Base-by-base conservation (phyloP, 2,888 invertebrate genomes). In the Empis livida region DNA sequence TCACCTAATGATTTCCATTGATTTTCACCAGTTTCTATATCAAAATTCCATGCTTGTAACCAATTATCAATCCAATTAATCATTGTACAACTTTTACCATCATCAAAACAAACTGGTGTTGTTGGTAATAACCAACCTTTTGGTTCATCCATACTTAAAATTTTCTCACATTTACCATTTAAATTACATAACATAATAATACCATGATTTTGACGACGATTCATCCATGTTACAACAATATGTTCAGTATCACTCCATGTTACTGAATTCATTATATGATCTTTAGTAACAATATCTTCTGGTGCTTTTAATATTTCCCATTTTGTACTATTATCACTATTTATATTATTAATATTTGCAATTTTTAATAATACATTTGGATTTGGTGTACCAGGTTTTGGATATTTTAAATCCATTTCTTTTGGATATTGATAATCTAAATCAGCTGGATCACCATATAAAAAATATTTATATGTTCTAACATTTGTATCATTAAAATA, bases 171-270 rank as follows among this genome's bases (percentile, higher is more conserved):
- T 3, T 10, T 45, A 2, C 63, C 64, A 6, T 32, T 30, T 5
- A 53, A 48, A 2, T 47, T 55, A 51, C 68, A 68, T 41, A 53
- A 54, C 46, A 66, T 64, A 2, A 67, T 51, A 1, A 60, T 55
- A 16, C 58, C 51, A 5, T 77, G 58, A 61, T 82, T 94, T 67
- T 96, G 95, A 20, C 86, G 76, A 45, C 95, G 76, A 65, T 93
- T 93, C 47, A 89, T 72, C 84, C 92, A 92, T 6, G 84, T 75
- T 1, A 85, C 82, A 2, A 80, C 68, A 1, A 93, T 62, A 27
- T 79, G 75, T 1, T 75, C 67, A 45, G 78, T 73, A 20, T 78
- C 77, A 14, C 80, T 75, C 93, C 93, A 94, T 30, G 73, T 73
- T 0, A 92, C 83, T 50, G 75, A 73, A 46, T 76, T 80, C 13